Evolutionary conservation across 2,113 vertebrate species (phyloP).

Genomic region (Danio rerio): DNA sequence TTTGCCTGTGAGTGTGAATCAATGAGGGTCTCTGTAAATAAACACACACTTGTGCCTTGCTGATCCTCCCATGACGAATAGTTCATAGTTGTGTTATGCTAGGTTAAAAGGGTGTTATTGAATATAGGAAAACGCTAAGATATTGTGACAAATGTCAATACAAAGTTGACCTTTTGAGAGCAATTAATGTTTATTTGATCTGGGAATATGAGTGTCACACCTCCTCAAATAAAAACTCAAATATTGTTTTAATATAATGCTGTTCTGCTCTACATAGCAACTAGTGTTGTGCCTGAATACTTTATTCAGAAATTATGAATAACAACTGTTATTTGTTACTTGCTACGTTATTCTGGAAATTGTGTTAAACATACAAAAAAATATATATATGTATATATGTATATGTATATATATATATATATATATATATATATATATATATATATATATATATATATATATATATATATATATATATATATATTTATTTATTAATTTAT

Average conservation of each 20-base stretch:
- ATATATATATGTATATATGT: no score
- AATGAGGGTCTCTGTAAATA: conserved; percentile 33
- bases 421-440: no score
- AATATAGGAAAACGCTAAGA: not conserved
- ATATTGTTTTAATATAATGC: not conserved
- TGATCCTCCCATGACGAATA: conserved; percentile 6
- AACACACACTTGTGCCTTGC: not conserved
- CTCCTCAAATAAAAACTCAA: not conserved
- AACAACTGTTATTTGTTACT: not conserved
- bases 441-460: no score
- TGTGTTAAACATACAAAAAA: no score
- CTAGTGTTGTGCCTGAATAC: not conserved
- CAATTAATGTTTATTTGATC: conserved; percentile 21
- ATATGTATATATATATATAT: no score
- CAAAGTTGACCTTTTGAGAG: conserved; percentile 12
- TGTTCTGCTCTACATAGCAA: not conserved
- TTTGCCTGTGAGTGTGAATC: conserved; percentile 10
- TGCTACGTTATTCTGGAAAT: no score
- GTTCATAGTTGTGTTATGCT: conserved; percentile 14
- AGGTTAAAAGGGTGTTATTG: not conserved
- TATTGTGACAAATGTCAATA: conserved; percentile 16
- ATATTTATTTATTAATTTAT: no score
- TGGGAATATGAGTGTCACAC: not conserved
- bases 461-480: no score
- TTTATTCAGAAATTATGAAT: not conserved